Evolutionary conservation across 2,797 vertebrate genomes (phyloP).

Genomic region (Pangasius mekongensis): DNA sequence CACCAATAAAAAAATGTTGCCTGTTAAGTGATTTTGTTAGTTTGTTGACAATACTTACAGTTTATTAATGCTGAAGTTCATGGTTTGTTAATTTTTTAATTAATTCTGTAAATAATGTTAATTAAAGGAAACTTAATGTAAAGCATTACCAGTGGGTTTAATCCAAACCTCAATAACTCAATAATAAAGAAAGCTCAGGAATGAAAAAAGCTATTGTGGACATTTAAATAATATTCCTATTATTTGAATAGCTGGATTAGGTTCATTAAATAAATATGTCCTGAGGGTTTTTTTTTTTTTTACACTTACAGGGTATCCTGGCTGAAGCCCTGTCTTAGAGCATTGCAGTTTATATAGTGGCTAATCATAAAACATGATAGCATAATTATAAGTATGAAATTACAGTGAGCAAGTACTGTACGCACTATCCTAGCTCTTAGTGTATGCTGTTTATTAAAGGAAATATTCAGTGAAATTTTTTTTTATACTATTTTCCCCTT

Average conservation of each 20-base stretch:
- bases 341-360: not conserved
- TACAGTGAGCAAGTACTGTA: not conserved
- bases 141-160: not conserved
- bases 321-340: not conserved
- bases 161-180: not conserved
- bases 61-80: not conserved
- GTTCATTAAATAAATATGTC: slow-evolving; percentile 7
- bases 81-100: not conserved
- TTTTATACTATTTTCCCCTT: not conserved
- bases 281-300: not conserved
- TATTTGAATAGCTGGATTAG: slow-evolving; percentile 4
- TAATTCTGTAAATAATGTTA: not conserved
- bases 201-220: not conserved
- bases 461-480: not conserved
- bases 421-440: not conserved
- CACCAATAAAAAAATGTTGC: too few species aligned
- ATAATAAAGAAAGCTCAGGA: not conserved
- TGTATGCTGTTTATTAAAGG: not conserved
- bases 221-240: not conserved
- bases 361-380: not conserved
- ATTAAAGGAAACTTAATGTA: not conserved
- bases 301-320: not conserved
- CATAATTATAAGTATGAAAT: not conserved
- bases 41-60: not conserved
- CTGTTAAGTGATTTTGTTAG: not conserved